A percentile compares a stretch with the other conserved stretches of the same genome.
Conservation (phyloP, 2,888 invertebrate species). For the Eupithecia pulchellata region DNA sequence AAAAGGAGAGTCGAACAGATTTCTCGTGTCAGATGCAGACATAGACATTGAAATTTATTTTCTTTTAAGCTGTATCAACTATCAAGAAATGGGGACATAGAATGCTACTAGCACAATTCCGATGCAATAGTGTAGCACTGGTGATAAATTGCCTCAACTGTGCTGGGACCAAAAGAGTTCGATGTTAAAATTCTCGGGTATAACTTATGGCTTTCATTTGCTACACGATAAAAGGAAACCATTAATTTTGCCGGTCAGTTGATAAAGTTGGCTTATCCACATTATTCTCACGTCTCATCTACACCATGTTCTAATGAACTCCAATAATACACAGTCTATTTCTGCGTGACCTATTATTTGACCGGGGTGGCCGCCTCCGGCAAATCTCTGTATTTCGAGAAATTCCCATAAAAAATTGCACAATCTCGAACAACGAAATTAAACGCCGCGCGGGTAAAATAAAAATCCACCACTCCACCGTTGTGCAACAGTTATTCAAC, state of each 20-base stretch:
- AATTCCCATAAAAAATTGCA: slow-evolving; percentile 73
- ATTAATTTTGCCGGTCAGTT: slow-evolving; percentile 25
- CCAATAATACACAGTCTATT: slow-evolving; percentile 73
- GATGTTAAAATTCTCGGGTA: slow-evolving; percentile 22
- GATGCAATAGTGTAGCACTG: slow-evolving; percentile 31
- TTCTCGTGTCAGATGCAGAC: slow-evolving; percentile 65
- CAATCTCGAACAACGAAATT: slow-evolving; percentile 62
- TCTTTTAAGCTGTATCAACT: slow-evolving; percentile 61
- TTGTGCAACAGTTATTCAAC: slow-evolving; percentile 62
- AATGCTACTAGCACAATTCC: slow-evolving; percentile 37
- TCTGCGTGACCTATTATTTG: slow-evolving; percentile 74
- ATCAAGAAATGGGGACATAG: slow-evolving; percentile 45
- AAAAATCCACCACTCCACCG: slow-evolving; percentile 55
- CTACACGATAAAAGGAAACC: slow-evolving; percentile 30
- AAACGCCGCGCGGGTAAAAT: slow-evolving; percentile 49
- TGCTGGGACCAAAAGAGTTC: slow-evolving; percentile 30
- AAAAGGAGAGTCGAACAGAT: slow-evolving; percentile 63
- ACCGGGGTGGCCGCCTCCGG: slow-evolving; percentile 57
- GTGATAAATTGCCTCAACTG: slow-evolving; percentile 36
- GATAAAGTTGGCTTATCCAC: slow-evolving; percentile 50
- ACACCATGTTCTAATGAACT: slow-evolving; percentile 72
- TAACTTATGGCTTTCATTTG: slow-evolving; percentile 39
- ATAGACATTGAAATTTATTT: slow-evolving; percentile 67
- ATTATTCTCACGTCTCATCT: slow-evolving; percentile 53
- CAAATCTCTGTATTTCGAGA: slow-evolving; percentile 64